Evolutionary conservation across 2,113 vertebrate genomes (phyloP), one percentile per base, ranked within the genome.

Genomic region (Thryonomys swinderianus): DNA sequence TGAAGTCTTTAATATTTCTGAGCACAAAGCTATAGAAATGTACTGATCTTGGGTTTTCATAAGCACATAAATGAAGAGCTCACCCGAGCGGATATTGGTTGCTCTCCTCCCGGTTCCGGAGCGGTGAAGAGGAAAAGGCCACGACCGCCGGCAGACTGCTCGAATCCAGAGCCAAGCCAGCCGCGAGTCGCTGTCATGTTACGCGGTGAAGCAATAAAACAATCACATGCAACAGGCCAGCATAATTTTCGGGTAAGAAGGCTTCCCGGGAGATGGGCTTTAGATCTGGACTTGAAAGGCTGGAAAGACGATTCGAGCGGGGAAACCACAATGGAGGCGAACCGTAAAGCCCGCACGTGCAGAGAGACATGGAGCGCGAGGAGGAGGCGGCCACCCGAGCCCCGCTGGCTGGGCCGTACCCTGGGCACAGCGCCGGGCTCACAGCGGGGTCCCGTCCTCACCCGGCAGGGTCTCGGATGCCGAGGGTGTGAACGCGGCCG

Each of bases 1-100:
- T 74, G 34, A 67, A 85, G 69, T 23, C 59, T 85, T 85, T 79
- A 90, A 76, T 90, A 88, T 67, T 95, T 89, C 57, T 86, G 67
- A 83, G 27, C 25, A 93, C 53, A 57, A 78, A 95, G 73, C 34
- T 79, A 55, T n/a, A 53, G 5, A n/a, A 85, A 84, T 51, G 12
- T n/a, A 45, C 13, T 88, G 45, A 85, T 93, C 57, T 78, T 78
- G 53, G 62, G 51, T 82, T 78, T 85, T 85, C 51, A 92, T 67
- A 93, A 93, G 37, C 37, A 37, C 27, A 78, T 85, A 89, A 91
- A 40, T 53, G 40, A 85, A 53, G 53, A 66, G 45, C 30, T 93
- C 25, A 45, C 18, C 64, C 67, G 9, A 88, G 61, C 7, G 79
- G 51, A 80, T 1, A n/a, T 80, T 69, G 88, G 18, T 59, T 10